A percentile compares a stretch with the other conserved stretches of the same genome.
Evolutionary conservation across 1,140 invertebrate genomes (phyloP).

Genomic region (Zaprionus davidi): DNA sequence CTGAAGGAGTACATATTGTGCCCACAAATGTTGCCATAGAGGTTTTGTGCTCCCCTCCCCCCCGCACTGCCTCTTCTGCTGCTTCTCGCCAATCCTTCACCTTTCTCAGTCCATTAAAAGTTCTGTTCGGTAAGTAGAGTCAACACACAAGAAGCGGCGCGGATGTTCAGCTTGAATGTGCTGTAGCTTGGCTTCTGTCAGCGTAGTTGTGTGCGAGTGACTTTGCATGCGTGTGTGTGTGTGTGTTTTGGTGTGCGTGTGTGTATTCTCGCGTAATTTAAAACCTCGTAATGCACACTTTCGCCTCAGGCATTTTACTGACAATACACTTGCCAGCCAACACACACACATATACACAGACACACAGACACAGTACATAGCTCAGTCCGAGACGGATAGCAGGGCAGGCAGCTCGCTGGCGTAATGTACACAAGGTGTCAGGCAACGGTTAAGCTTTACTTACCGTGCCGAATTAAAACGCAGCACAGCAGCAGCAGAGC

Average conservation of each 20-base stretch:
- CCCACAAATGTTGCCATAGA: constrained; percentile 46
- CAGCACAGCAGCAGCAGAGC: constrained; percentile 17
- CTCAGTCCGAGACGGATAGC: constrained; percentile 24
- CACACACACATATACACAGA: constrained; percentile 29
- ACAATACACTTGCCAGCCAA: constrained; percentile 69
- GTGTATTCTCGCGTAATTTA: constrained; percentile 76
- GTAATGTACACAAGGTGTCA: constrained; percentile 70
- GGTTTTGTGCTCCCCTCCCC: constrained; percentile 5
- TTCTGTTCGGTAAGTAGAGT: constrained; percentile 7
- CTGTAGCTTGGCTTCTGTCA: constrained; percentile 33
- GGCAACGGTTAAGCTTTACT: constrained; percentile 77
- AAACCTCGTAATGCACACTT: constrained; percentile 82
- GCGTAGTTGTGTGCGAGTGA: background rate
- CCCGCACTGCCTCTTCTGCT: constrained; percentile 25
- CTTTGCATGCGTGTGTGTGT: constrained; percentile 18
- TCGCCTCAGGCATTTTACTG: constrained; percentile 74
- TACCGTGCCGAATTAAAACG: constrained; percentile 64
- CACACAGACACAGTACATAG: background rate
- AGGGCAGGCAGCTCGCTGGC: constrained; percentile 5
- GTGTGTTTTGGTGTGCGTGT: constrained; percentile 40
- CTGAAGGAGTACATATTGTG: constrained; percentile 55
- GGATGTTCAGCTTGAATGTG: constrained; percentile 21
- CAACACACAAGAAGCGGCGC: constrained; percentile 5
- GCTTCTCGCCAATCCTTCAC: background rate
- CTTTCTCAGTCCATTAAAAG: constrained; percentile 5